Base-by-base conservation (phyloP, 1,140 invertebrate species). In the Cylas formicarius region DNA sequence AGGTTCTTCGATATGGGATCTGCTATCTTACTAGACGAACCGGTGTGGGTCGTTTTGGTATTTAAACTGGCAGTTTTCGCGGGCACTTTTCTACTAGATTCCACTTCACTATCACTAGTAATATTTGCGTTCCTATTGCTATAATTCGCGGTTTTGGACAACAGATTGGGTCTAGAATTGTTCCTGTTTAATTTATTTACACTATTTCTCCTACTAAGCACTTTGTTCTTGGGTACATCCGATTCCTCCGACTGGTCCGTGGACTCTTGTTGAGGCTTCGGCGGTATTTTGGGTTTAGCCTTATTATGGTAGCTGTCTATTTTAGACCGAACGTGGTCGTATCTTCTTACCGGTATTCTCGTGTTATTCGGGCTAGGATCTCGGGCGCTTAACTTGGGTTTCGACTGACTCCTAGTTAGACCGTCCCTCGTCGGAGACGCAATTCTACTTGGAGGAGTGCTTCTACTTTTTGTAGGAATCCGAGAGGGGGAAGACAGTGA, bases 401-500 rank as follows among this genome's bases (percentile, higher is more conserved):
- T 56, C 0, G 57, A 57, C 7, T 45, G 32, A 17, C 48, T 49
- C 32, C 55, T 56, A 2, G 52, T 52, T 18, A 39, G 44, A 7
- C 21, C 19, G 14, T 32, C 40, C 16, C 53, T 52, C 0, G 47
- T 35, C 3, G 60, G 61, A 7, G 63, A 66, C 2, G 46, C 37
- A 32, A 48, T 45, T 21, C 56, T 55, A 52, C 57, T 65, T 3
- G 52, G 34, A 1, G 61, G 61, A 18, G 57, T 56, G 33, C 63
- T 65, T 29, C 36, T 43, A 44, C 51, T 60, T 33, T 48, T 48
- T 4, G 27, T 49, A 13, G 58, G 53, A 13, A 62, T 59, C 36
- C 55, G 53, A 8, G 59, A 58, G 16, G 62, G 61, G 56, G 64
- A 65, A 63, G 62, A 64, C 58, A 59, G 44, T 14, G 55, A 56